Evolutionary conservation across 2,113 vertebrate genomes (phyloP).

Genomic region (Natator depressus): DNA sequence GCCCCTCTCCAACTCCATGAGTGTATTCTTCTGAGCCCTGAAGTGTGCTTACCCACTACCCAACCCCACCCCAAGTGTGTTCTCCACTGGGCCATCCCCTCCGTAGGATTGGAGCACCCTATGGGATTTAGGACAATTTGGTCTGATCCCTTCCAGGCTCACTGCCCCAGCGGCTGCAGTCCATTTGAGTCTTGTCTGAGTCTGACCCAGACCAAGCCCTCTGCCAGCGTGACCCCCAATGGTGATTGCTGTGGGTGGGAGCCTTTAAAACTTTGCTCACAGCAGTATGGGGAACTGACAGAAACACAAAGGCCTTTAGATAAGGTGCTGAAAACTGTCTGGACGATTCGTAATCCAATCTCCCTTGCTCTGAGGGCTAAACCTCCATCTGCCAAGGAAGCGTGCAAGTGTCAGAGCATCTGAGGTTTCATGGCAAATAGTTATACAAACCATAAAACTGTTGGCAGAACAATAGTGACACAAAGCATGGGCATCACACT

Average conservation of each 20-base stretch:
- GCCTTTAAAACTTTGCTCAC: not conserved
- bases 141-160: not conserved
- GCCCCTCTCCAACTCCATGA: not conserved
- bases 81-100: not conserved
- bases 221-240: not conserved
- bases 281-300: not conserved
- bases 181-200: not conserved
- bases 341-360: not conserved
- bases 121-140: not conserved
- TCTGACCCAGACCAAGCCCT: not conserved
- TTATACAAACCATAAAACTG: not conserved
- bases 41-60: not conserved
- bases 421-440: rapidly evolving
- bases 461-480: not conserved
- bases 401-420: not conserved
- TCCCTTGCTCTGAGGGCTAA: not conserved
- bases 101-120: not conserved
- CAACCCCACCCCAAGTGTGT: not conserved
- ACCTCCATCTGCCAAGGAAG: not conserved
- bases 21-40: not conserved
- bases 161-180: not conserved
- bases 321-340: not conserved
- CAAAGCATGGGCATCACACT: not conserved
- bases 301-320: not conserved
- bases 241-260: not conserved